phyloP scores from a whole-genome alignment of 2,113 vertebrate genomes.

The Pterocles orientalis region DNA sequence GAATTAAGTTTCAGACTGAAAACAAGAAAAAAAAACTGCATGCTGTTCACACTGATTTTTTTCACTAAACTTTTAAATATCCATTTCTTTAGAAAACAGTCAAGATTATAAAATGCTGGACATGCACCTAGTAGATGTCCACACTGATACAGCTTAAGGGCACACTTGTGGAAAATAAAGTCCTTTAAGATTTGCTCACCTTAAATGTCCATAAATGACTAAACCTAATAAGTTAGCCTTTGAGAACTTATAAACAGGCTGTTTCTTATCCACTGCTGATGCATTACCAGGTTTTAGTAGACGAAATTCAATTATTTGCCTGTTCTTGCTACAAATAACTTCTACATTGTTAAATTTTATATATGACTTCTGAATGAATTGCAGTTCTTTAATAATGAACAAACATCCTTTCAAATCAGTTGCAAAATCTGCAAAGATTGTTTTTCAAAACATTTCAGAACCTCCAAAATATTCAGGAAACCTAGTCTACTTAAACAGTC shows the following conservation, averaged over 20 bases:
- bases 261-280: neutral
- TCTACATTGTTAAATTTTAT: neutral
- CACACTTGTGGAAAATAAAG: fast-evolving
- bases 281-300: neutral
- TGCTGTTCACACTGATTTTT: neutral
- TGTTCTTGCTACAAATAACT: neutral
- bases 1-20: neutral
- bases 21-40: neutral
- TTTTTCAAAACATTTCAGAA: neutral
- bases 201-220: neutral
- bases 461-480: neutral
- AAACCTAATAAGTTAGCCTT: neutral
- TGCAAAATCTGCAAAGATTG: neutral
- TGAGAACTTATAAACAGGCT: neutral
- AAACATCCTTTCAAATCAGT: neutral
- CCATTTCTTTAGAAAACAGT: neutral
- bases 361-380: neutral
- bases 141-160: neutral
- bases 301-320: neutral
- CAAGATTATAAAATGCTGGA: neutral
- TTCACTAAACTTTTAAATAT: neutral
- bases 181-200: neutral
- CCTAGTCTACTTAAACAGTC: neutral
- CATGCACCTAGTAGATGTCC: neutral
- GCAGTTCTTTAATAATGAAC: neutral